Evolutionary conservation across 2,888 invertebrate species (phyloP).

Genomic region (Aleiodes leptofemur): DNA sequence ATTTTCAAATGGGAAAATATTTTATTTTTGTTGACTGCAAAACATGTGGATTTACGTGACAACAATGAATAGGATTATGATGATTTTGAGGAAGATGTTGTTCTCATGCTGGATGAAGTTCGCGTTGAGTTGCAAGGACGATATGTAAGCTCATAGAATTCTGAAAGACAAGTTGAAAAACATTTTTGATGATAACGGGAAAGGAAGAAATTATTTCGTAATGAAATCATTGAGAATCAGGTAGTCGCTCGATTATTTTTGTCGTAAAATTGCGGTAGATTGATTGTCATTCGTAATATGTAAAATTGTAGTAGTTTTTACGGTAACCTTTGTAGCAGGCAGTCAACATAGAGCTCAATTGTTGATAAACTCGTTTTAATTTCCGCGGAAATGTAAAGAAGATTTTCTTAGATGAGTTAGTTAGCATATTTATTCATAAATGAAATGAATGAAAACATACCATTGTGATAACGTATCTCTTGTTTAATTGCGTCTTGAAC

Average conservation of each 20-base stretch:
- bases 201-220: slow-evolving; percentile 1
- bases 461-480: too few species aligned
- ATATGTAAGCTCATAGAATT: slow-evolving; percentile 67
- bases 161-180: slow-evolving; percentile 13
- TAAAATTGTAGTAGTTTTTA: slow-evolving; percentile 39
- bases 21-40: slow-evolving; percentile 43
- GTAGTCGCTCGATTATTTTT: slow-evolving; percentile 43
- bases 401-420: not conserved
- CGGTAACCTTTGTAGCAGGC: slow-evolving; percentile 33
- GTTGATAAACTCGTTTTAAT: slow-evolving; percentile 15
- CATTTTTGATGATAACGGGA: not conserved
- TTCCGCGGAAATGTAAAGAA: not conserved
- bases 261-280: slow-evolving; percentile 26
- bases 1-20: slow-evolving; percentile 11
- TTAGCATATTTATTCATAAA: too few species aligned
- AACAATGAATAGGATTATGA: slow-evolving; percentile 68
- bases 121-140: slow-evolving; percentile 71
- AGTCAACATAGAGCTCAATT: slow-evolving; percentile 34
- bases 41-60: slow-evolving; percentile 43
- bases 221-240: not conserved
- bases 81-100: slow-evolving; percentile 71
- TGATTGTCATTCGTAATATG: slow-evolving; percentile 35
- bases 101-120: slow-evolving; percentile 71
- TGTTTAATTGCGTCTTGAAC: not conserved
- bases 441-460: too few species aligned